phyloP scores from a whole-genome alignment of 2,113 vertebrate species.

The Misgurnus anguillicaudatus region DNA sequence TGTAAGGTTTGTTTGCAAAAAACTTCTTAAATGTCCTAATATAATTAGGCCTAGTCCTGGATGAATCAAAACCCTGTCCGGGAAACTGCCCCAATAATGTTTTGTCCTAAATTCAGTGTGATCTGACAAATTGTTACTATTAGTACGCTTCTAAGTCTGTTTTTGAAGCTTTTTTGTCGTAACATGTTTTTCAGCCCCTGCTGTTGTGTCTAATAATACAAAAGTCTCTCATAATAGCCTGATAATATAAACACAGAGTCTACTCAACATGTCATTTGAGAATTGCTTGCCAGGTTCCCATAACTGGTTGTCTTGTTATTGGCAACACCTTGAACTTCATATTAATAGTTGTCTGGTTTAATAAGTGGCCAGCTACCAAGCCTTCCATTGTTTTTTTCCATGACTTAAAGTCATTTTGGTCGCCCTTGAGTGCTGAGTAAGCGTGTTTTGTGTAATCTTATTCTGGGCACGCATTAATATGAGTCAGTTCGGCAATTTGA shows the following conservation, averaged over 20 bases:
- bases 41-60: no score
- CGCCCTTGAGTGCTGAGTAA: background rate
- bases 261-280: background rate
- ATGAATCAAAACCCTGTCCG: no score
- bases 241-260: background rate
- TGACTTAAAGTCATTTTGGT: background rate
- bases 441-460: conserved; percentile 38
- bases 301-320: background rate
- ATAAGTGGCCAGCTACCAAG: background rate
- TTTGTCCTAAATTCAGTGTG: no score
- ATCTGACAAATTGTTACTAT: no score
- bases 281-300: background rate
- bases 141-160: no score
- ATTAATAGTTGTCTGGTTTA: background rate
- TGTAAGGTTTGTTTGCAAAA: no score
- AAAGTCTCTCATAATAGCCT: background rate
- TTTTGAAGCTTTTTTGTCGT: no score
- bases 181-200: background rate
- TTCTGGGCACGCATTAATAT: conserved; percentile 32
- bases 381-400: background rate
- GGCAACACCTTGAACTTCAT: background rate
- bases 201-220: background rate
- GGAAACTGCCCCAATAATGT: no score
- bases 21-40: no score
- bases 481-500: conserved; percentile 30